Conservation (phyloP, 1,140 invertebrate species). For the Aphelinus certus region DNA sequence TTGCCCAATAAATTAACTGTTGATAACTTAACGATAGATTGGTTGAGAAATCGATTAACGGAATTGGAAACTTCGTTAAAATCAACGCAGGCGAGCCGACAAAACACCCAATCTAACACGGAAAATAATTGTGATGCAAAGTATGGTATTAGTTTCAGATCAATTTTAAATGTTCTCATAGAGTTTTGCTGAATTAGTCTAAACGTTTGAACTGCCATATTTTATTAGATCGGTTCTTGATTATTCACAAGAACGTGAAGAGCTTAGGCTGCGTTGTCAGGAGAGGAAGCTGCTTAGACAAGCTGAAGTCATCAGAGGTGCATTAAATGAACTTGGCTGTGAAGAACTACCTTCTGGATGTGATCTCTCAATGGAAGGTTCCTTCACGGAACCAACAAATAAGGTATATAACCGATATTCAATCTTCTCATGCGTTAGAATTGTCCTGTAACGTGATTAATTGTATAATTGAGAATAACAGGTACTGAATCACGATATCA, state of each 20-base stretch:
- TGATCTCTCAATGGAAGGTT: slow-evolving; percentile 74
- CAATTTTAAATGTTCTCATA: neutral
- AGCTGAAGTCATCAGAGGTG: slow-evolving; percentile 81
- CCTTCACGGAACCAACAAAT: slow-evolving; percentile 56
- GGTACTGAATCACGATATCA: too few species aligned
- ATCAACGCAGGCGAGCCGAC: slow-evolving; percentile 57
- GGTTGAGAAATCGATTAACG: slow-evolving; percentile 78
- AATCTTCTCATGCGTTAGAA: too few species aligned
- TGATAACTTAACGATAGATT: slow-evolving; percentile 90
- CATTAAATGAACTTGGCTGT: slow-evolving; percentile 85
- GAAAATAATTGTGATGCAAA: slow-evolving; percentile 60
- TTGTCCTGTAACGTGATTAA: too few species aligned
- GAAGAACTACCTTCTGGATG: slow-evolving; percentile 87
- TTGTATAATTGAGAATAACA: too few species aligned
- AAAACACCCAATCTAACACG: slow-evolving; percentile 49
- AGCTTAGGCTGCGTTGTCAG: slow-evolving; percentile 75
- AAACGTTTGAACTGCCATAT: neutral
- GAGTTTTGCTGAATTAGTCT: neutral
- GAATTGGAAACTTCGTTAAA: slow-evolving; percentile 76
- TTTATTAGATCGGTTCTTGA: slow-evolving; percentile 52
- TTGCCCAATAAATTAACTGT: slow-evolving; percentile 85
- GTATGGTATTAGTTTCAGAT: slow-evolving; percentile 44
- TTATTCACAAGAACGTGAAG: slow-evolving; percentile 65
- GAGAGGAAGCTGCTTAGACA: slow-evolving; percentile 84
- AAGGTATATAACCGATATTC: slow-evolving; percentile 49